A percentile compares a stretch with the other conserved stretches of the same genome.
phyloP scores from a whole-genome alignment of 2,113 vertebrate genomes.

The Otocyon megalotis region DNA sequence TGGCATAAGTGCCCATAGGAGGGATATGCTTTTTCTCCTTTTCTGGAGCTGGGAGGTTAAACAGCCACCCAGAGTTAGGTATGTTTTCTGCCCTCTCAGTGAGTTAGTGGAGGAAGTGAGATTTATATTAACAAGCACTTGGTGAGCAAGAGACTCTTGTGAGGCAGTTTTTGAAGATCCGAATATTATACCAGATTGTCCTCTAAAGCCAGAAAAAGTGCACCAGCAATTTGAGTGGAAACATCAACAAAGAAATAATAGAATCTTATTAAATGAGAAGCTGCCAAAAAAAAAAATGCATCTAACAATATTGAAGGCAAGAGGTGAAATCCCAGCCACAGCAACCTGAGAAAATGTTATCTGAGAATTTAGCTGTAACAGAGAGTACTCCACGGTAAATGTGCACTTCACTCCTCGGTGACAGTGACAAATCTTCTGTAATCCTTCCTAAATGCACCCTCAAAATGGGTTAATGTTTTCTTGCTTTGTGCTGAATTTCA shows the following conservation, averaged over 20 bases:
- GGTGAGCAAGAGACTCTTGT: not conserved
- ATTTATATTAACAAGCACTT: not conserved
- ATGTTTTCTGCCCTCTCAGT: slow-evolving; percentile 24
- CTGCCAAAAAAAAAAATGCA: not conserved
- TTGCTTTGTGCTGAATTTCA: slow-evolving; percentile 52
- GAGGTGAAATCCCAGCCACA: slow-evolving; percentile 2
- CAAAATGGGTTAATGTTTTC: slow-evolving; percentile 23
- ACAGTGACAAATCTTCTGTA: not conserved
- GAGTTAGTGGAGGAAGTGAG: not conserved
- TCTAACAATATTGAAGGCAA: slow-evolving; percentile 55
- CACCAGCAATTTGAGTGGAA: slow-evolving; percentile 11
- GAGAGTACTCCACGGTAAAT: not conserved
- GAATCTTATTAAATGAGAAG: slow-evolving; percentile 45
- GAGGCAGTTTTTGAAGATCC: not conserved
- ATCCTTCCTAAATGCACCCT: slow-evolving; percentile 13
- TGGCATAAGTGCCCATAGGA: not conserved
- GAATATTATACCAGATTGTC: not conserved
- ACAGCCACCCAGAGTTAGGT: not conserved
- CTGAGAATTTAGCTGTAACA: slow-evolving; percentile 9
- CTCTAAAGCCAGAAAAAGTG: not conserved
- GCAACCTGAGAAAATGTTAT: slow-evolving; percentile 58
- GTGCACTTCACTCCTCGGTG: not conserved
- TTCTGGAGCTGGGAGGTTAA: slow-evolving; percentile 39
- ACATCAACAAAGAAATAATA: slow-evolving; percentile 47
- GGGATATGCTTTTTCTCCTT: not conserved